Conservation (phyloP, 2,888 invertebrate genomes). For the Caenorhabditis sulstoni region DNA sequence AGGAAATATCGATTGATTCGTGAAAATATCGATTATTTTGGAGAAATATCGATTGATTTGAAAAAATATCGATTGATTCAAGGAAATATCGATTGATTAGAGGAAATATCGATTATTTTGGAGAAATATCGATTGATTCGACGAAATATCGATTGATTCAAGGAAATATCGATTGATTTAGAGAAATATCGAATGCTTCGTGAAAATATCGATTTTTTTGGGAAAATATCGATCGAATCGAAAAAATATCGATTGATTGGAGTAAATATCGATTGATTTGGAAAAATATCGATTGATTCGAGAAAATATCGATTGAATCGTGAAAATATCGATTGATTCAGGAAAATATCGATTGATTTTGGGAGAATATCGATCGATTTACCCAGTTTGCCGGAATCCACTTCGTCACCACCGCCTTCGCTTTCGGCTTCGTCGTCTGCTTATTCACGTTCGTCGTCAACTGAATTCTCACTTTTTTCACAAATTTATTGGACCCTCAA, state of each 20-base stretch:
- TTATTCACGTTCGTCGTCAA: constrained; percentile 49
- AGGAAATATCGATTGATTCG: not conserved
- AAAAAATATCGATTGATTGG: too few relatives aligned
- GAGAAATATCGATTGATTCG: not conserved
- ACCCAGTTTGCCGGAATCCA: constrained; percentile 51
- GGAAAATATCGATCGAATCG: not conserved
- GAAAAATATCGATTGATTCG: not conserved
- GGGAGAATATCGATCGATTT: too few relatives aligned
- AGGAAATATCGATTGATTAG: not conserved
- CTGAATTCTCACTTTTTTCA: constrained; percentile 24
- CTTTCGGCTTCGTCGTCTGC: constrained; percentile 31
- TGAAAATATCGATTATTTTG: too few relatives aligned
- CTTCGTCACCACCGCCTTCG: constrained; percentile 42
- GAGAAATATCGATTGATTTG: not conserved
- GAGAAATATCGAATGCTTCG: not conserved
- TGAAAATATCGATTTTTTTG: too few relatives aligned
- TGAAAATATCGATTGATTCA: not conserved
- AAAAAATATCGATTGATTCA: too few relatives aligned
- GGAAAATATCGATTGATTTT: too few relatives aligned
- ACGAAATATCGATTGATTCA: not conserved
- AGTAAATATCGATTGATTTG: too few relatives aligned
- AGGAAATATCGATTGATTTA: too few relatives aligned
- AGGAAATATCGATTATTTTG: too few relatives aligned
- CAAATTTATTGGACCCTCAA: too few relatives aligned
- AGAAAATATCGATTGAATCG: too few relatives aligned